phyloP scores from a whole-genome alignment of 2,113 vertebrate species.

The Passerina amoena region DNA sequence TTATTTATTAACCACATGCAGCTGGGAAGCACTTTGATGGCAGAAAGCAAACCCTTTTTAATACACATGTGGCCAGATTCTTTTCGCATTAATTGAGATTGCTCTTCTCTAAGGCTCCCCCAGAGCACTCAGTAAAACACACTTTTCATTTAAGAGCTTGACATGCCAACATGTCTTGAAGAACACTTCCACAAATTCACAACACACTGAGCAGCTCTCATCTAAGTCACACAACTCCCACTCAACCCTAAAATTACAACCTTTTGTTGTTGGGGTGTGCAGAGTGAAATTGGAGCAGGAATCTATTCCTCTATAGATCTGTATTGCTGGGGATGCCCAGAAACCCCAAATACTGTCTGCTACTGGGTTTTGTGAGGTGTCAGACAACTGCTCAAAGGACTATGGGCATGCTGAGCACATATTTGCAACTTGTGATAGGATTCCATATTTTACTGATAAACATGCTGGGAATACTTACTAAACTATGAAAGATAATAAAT shows the following conservation, averaged over 20 bases:
- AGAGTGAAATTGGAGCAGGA: not conserved
- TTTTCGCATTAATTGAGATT: slow-evolving; percentile 43
- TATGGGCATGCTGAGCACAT: not conserved
- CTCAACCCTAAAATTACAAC: not conserved
- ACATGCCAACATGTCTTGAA: not conserved
- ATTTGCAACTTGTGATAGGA: not conserved
- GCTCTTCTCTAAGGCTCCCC: not conserved
- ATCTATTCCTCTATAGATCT: not conserved
- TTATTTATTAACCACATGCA: slow-evolving; percentile 50
- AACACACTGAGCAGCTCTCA: not conserved
- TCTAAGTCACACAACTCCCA: not conserved
- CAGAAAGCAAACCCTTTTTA: slow-evolving; percentile 33
- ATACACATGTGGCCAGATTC: not conserved
- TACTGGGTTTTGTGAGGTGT: not conserved
- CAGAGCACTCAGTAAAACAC: not conserved
- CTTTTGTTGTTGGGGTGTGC: not conserved
- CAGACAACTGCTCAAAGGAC: not conserved
- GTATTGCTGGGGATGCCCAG: not conserved
- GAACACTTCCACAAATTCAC: slow-evolving; percentile 13
- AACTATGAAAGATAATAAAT: not conserved
- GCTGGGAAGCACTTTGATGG: slow-evolving; percentile 28
- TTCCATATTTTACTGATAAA: not conserved
- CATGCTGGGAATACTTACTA: not conserved
- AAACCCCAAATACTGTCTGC: not conserved
- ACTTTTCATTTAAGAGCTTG: not conserved